A percentile compares a stretch with the other conserved stretches of the same genome.
Conservation (phyloP, 2,797 vertebrate species). For the Macroramphosus scolopax region DNA sequence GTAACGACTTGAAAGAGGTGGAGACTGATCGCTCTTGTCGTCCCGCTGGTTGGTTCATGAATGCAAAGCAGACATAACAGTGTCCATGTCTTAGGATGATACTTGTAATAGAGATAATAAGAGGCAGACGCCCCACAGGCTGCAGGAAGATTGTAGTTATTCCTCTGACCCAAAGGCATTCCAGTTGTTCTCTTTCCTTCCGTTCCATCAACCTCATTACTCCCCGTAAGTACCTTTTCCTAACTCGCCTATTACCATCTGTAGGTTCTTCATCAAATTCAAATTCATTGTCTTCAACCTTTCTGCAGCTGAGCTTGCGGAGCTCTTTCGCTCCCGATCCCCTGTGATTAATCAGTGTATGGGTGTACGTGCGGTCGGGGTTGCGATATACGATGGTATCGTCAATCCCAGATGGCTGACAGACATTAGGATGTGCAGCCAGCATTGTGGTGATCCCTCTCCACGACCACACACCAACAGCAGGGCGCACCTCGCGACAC, state of each 20-base stretch:
- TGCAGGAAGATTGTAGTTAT: constrained; percentile 16
- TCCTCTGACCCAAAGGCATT: constrained; percentile 16
- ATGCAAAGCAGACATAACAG: constrained; percentile 20
- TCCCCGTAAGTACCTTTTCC: too few relatives aligned
- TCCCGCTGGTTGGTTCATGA: constrained; percentile 7
- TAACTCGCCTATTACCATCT: constrained; percentile 4
- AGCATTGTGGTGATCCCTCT: too few relatives aligned
- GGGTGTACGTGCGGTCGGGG: constrained; percentile 10
- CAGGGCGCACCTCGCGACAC: too few relatives aligned
- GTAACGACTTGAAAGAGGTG: constrained; percentile 35
- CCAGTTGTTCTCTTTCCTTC: constrained; percentile 1
- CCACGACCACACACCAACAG: too few relatives aligned
- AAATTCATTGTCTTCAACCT: constrained; percentile 8
- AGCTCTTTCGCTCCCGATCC: constrained; percentile 20
- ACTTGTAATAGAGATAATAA: constrained; percentile 27
- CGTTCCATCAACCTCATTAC: background rate
- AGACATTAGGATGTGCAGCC: too few relatives aligned
- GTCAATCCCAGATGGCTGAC: too few relatives aligned
- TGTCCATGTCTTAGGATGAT: constrained; percentile 10
- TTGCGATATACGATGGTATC: too few relatives aligned
- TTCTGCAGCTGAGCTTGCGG: constrained; percentile 27
- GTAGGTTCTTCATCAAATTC: constrained; percentile 3
- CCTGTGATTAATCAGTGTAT: constrained; percentile 51
- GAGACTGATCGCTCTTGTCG: constrained; percentile 16
- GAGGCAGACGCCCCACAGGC: constrained; percentile 8